A percentile compares a stretch with the other conserved stretches of the same genome.
phyloP scores from a whole-genome alignment of 2,888 invertebrate genomes.

The Melanchra persicariae region DNA sequence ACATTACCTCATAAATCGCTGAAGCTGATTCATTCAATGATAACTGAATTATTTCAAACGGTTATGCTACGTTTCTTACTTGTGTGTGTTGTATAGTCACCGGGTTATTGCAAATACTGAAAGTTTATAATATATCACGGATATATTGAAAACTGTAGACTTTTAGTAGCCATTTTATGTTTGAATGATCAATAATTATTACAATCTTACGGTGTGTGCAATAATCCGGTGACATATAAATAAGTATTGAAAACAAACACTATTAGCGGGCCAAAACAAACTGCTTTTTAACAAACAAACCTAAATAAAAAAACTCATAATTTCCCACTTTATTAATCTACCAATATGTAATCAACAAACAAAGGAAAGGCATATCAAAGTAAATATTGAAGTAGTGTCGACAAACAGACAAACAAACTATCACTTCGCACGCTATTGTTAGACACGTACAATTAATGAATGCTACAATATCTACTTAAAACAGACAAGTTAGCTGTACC shows the following conservation, averaged over 20 bases:
- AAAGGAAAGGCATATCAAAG: slow-evolving; percentile 4
- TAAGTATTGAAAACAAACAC: too few species aligned
- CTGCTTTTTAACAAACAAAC: neutral
- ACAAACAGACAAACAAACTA: slow-evolving; percentile 22
- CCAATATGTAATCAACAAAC: neutral
- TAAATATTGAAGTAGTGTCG: slow-evolving; percentile 26
- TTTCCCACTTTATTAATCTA: neutral
- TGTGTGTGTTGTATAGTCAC: too few species aligned
- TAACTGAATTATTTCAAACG: too few species aligned
- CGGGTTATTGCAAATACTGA: too few species aligned
- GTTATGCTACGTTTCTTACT: too few species aligned
- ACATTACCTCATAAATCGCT: neutral
- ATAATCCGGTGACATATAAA: too few species aligned
- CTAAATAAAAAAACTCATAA: neutral
- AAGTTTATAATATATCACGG: too few species aligned
- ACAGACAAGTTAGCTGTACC: neutral
- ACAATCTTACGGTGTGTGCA: too few species aligned
- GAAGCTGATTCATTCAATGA: neutral
- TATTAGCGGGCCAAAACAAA: neutral
- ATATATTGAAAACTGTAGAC: too few species aligned
- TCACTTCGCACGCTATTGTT: slow-evolving; percentile 13
- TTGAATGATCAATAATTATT: too few species aligned
- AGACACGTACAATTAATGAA: slow-evolving; percentile 25
- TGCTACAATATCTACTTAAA: neutral
- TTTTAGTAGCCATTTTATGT: too few species aligned